Base-by-base conservation (phyloP, 2,888 invertebrate species). In the Platycnemis pennipes region DNA sequence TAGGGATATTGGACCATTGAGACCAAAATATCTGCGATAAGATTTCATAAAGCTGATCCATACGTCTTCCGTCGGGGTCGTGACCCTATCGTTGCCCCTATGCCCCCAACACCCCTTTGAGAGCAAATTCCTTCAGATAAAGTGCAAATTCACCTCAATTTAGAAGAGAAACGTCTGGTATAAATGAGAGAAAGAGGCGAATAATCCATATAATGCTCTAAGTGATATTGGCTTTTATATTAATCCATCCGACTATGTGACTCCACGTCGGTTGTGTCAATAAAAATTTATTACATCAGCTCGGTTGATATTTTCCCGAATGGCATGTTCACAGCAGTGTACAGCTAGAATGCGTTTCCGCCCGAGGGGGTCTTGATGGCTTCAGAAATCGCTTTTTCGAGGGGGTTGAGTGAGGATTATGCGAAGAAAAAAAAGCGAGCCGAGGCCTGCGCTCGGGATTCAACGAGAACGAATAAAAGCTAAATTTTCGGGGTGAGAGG, bases 341-440 rank as follows among this genome's bases (percentile, higher is more conserved):
- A 77, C 77, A 16, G 37, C 13, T 22, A 44, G 45, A 91, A 63
- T 91, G 91, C 91, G 45, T 91, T 91, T 91, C 91, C 91, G 63
- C 91, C 44, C 91, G 44, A 91, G 22, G 91, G 45, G 63, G 42
- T n/a, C n/a, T 91, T 91, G 69, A 91, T 91, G 91, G 91, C 63
- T 91, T 91, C 91, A 91, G 91, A 91, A 63, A 69, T 69, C 91
- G 91, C 63, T 69, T 63, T 91, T 91, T 63, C 63, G 37, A 63
- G 22, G 63, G 77, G 77, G 16, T 31, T 4, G 77, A 77, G 63
- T 7, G 77, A 77, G 77, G 37, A 77, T 77, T 77, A 77, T 37
- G 26, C 7, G 63, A 63, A 26, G 19, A 63, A 63, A 26, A 63
- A 77, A 37, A 11, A 37, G 77, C 26, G 77, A 77, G 77, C 77